Conservation (phyloP, 2,113 vertebrate genomes). For the Amphiprion ocellaris region DNA sequence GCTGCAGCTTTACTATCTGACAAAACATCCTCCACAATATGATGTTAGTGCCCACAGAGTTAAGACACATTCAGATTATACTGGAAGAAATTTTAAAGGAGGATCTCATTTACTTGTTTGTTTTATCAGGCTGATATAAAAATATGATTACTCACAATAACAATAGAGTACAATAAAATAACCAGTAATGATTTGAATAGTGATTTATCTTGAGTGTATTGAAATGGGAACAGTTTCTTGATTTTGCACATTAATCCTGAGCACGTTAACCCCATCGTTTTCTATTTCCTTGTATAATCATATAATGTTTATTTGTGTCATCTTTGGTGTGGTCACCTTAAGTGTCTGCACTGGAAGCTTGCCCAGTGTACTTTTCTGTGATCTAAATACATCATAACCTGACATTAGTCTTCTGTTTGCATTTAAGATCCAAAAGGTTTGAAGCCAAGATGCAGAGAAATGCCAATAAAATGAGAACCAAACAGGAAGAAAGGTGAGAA, state of each 20-base stretch:
- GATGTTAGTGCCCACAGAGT: no score
- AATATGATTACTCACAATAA: no score
- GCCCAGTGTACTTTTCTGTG: neutral
- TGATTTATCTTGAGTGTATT: no score
- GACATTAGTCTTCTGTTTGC: constrained; percentile 33
- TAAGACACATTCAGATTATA: no score
- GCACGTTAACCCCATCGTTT: neutral
- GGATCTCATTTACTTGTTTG: neutral
- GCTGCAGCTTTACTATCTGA: neutral
- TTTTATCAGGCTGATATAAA: no score
- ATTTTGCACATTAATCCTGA: neutral
- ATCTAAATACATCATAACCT: neutral
- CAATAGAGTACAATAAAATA: no score
- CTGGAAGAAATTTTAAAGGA: no score
- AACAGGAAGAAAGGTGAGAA: constrained; percentile 92
- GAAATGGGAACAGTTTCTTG: no score
- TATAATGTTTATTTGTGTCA: neutral
- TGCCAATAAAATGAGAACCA: constrained; percentile 82
- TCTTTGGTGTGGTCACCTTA: neutral
- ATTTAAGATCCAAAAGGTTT: constrained; percentile 71
- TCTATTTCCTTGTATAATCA: neutral
- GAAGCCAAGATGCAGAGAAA: constrained; percentile 86
- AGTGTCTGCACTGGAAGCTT: neutral
- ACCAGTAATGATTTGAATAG: no score
- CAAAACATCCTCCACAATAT: neutral